phyloP scores from a whole-genome alignment of 2,888 invertebrate genomes.

The Agonopterix subpropinquella region DNA sequence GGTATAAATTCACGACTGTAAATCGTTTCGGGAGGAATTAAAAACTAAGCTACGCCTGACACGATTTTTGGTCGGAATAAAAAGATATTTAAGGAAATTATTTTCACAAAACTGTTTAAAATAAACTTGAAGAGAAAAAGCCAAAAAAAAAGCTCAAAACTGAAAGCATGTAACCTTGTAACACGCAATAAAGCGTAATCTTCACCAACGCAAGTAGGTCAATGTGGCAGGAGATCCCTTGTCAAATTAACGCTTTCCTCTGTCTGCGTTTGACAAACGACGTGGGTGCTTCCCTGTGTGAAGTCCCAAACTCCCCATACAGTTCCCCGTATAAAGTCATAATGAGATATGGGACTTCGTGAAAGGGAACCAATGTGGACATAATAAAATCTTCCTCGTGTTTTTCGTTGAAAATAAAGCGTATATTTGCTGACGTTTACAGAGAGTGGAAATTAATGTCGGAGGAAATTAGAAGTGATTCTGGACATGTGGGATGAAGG shows the following conservation, averaged over 20 bases:
- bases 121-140: too few species aligned
- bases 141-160: not conserved
- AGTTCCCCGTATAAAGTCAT: not conserved
- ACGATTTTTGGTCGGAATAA: too few species aligned
- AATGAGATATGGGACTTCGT: not conserved
- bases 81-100: too few species aligned
- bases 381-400: conserved; percentile 47
- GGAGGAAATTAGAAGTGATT: conserved; percentile 12
- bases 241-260: conserved; percentile 71
- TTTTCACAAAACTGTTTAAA: too few species aligned
- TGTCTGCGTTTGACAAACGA: conserved; percentile 65
- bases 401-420: conserved; percentile 29
- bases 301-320: conserved; percentile 4
- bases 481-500: not conserved
- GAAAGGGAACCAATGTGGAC: conserved; percentile 29
- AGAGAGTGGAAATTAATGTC: conserved; percentile 17
- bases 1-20: too few species aligned
- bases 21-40: too few species aligned
- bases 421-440: conserved; percentile 27
- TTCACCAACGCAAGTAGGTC: conserved; percentile 49
- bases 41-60: too few species aligned
- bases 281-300: conserved; percentile 21
- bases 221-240: conserved; percentile 57
- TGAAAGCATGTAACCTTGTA: conserved; percentile 12
- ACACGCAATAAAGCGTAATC: conserved; percentile 36